Conservation (phyloP, 2,888 invertebrate species). For the Napeogenes inachia region DNA sequence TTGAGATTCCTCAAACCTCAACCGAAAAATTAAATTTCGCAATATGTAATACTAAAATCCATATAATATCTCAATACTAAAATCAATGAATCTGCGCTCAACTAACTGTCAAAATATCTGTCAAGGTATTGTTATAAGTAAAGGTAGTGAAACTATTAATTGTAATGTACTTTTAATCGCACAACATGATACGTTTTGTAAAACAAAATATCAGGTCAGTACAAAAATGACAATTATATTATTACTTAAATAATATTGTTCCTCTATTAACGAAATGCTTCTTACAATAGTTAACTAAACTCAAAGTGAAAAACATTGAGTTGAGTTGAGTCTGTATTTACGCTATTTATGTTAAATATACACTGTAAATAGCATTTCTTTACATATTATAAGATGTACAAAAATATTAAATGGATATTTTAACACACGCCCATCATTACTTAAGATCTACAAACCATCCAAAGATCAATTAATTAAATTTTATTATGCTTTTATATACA, state of each 20-base stretch:
- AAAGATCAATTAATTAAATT: not conserved
- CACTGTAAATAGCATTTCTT: conserved; percentile 16
- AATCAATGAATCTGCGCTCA: too few species aligned
- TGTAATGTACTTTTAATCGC: not conserved
- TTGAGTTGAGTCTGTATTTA: conserved; percentile 3
- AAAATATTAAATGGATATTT: conserved; percentile 21
- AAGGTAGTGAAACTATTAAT: too few species aligned
- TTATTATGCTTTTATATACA: conserved; percentile 22
- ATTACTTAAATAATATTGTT: conserved; percentile 3
- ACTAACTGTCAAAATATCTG: too few species aligned
- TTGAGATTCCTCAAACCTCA: too few species aligned
- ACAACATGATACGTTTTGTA: not conserved
- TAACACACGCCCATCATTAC: conserved; percentile 12
- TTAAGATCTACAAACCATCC: conserved; percentile 12
- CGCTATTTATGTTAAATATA: conserved; percentile 10
- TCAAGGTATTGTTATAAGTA: too few species aligned
- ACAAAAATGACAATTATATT: conserved; percentile 3
- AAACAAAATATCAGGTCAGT: not conserved
- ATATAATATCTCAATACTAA: too few species aligned
- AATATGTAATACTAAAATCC: too few species aligned
- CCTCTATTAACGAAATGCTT: conserved; percentile 1
- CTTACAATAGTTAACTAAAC: too few species aligned
- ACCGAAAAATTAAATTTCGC: too few species aligned
- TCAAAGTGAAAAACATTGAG: too few species aligned
- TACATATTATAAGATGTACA: conserved; percentile 12